Evolutionary conservation across 2,113 vertebrate species (phyloP).

Genomic region (Melanocharis versteri): DNA sequence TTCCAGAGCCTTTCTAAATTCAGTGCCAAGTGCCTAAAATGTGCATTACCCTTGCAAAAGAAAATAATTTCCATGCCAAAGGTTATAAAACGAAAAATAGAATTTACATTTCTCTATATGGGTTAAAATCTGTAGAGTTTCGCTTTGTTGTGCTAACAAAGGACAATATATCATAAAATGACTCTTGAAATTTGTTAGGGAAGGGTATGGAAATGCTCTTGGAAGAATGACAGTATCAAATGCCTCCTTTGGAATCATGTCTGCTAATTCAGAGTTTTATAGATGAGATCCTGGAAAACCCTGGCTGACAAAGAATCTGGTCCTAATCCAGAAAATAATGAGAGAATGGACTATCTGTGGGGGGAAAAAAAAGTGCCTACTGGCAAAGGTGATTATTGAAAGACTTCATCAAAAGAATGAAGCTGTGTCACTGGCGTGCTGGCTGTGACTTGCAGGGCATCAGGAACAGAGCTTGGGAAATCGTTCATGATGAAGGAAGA

Average conservation of each 20-base stretch:
- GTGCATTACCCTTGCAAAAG: neutral
- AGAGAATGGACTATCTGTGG: neutral
- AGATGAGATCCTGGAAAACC: neutral
- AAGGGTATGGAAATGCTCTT: neutral
- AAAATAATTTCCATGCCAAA: neutral
- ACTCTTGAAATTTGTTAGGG: neutral
- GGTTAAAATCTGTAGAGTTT: neutral
- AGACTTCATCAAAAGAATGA: neutral
- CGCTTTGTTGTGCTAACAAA: neutral
- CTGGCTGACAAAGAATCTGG: neutral
- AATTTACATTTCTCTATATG: neutral
- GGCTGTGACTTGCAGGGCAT: neutral
- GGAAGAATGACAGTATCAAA: neutral
- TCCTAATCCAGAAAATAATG: constrained; percentile 9
- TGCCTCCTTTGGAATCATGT: neutral
- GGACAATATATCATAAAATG: neutral
- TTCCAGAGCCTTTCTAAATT: neutral
- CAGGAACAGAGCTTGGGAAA: neutral
- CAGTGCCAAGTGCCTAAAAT: neutral
- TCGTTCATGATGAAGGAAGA: neutral
- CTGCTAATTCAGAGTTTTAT: neutral
- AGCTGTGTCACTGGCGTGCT: neutral
- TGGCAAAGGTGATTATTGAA: neutral
- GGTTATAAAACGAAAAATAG: neutral
- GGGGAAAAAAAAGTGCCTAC: neutral